phyloP scores from a whole-genome alignment of 2,113 vertebrate species.

The Maccullochella peelii region DNA sequence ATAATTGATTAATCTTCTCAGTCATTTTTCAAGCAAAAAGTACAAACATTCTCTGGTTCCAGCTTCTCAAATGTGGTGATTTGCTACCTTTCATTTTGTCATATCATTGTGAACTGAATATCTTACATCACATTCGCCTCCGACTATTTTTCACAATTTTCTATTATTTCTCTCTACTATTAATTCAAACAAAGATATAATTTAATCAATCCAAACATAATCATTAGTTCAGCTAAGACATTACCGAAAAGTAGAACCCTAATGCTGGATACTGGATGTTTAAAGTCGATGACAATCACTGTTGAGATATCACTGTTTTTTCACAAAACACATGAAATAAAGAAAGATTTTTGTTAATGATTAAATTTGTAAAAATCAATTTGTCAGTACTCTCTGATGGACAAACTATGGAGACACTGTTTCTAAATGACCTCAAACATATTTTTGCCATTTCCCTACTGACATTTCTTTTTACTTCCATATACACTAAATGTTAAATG shows the following conservation, averaged over 20 bases:
- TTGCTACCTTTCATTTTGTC: neutral
- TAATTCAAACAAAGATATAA: neutral
- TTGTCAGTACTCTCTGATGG: neutral
- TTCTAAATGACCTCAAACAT: neutral
- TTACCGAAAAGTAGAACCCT: neutral
- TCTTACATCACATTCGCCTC: neutral
- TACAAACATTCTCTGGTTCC: neutral
- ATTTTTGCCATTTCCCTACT: neutral
- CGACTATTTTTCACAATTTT: neutral
- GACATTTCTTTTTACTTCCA: neutral
- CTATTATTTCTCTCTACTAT: neutral
- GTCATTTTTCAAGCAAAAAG: neutral
- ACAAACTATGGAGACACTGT: neutral
- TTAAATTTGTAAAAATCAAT: neutral
- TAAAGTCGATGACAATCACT: neutral
- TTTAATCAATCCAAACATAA: neutral
- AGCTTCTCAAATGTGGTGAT: neutral
- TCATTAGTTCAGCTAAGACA: neutral
- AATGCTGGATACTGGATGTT: neutral
- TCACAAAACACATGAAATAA: neutral
- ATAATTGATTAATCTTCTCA: neutral
- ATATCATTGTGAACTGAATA: neutral
- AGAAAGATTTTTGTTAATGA: neutral
- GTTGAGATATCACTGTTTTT: no score
- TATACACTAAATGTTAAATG: neutral